phyloP scores from a whole-genome alignment of 1,140 invertebrate species.

The Lamellibrachia luymesi region DNA sequence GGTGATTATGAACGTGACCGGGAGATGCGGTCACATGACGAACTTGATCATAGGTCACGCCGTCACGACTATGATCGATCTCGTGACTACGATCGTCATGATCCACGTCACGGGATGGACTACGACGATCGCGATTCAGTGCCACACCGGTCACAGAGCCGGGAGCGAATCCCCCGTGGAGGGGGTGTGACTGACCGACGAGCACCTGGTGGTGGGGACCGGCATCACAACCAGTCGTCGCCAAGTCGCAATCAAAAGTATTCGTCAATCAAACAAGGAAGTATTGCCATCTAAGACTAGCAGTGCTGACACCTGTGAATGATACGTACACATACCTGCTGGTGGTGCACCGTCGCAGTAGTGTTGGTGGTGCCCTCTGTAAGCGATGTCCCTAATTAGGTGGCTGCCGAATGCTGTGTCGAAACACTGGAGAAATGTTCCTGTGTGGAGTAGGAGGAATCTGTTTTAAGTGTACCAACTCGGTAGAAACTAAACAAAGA shows the following conservation, averaged over 20 bases:
- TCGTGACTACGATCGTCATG: slow-evolving; percentile 23
- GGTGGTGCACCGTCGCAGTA: not conserved
- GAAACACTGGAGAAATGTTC: not conserved
- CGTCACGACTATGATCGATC: slow-evolving; percentile 26
- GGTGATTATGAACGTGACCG: not conserved
- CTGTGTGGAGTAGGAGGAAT: not conserved
- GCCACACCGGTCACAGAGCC: slow-evolving; percentile 29
- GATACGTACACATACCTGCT: not conserved
- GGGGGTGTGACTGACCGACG: slow-evolving; percentile 18
- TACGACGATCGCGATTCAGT: slow-evolving; percentile 25
- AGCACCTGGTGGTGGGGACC: slow-evolving; percentile 18
- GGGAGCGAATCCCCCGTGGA: slow-evolving; percentile 17
- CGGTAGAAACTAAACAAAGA: not conserved
- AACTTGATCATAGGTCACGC: not conserved
- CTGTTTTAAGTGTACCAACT: not conserved
- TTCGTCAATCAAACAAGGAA: slow-evolving; percentile 40
- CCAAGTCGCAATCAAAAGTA: slow-evolving; percentile 33
- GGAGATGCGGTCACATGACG: not conserved
- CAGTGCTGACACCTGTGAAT: slow-evolving; percentile 9
- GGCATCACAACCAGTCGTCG: slow-evolving; percentile 2
- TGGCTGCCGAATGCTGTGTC: not conserved
- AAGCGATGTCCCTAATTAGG: not conserved
- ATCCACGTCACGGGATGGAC: slow-evolving; percentile 27
- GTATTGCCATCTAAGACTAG: slow-evolving; percentile 43
- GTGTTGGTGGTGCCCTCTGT: slow-evolving; percentile 8